Evolutionary conservation across 2,797 vertebrate genomes (phyloP).

Genomic region (Phaenicophaeus curvirostris): DNA sequence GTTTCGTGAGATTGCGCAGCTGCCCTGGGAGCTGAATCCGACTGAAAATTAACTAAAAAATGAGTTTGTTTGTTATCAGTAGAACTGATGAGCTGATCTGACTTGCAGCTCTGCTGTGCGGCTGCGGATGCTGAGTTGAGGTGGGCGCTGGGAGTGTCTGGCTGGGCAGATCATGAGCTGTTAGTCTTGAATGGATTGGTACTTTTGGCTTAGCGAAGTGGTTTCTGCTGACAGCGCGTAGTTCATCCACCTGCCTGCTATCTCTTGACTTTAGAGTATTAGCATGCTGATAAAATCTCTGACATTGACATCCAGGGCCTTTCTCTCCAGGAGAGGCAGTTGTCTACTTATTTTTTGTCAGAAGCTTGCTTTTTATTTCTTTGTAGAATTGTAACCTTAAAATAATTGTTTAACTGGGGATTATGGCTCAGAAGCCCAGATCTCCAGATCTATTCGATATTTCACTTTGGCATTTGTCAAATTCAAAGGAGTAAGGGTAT

Average conservation of each 20-base stretch:
- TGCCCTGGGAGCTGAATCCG: not conserved
- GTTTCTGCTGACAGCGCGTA: not conserved
- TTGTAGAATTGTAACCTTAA: not conserved
- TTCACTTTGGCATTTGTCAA: not conserved
- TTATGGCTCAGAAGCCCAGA: not conserved
- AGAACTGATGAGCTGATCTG: not conserved
- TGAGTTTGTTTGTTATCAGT: not conserved
- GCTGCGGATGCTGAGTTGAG: fast-evolving
- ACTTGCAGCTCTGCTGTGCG: not conserved
- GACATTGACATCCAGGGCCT: not conserved
- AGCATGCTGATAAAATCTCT: not conserved
- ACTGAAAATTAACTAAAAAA: not conserved
- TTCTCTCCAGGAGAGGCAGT: not conserved
- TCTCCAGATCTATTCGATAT: not conserved
- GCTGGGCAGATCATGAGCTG: not conserved
- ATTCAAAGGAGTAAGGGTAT: not conserved
- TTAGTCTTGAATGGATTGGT: not conserved
- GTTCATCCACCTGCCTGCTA: not conserved
- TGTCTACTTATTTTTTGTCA: not conserved
- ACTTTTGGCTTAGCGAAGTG: not conserved
- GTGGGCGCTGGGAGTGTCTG: not conserved
- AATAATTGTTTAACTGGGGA: not conserved
- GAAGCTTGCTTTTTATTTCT: not conserved
- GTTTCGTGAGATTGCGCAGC: not conserved
- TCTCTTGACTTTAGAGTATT: not conserved